A percentile compares a stretch with the other conserved stretches of the same genome.
Conservation (phyloP, 2,888 invertebrate species). For the Iselma pallidipennis region DNA sequence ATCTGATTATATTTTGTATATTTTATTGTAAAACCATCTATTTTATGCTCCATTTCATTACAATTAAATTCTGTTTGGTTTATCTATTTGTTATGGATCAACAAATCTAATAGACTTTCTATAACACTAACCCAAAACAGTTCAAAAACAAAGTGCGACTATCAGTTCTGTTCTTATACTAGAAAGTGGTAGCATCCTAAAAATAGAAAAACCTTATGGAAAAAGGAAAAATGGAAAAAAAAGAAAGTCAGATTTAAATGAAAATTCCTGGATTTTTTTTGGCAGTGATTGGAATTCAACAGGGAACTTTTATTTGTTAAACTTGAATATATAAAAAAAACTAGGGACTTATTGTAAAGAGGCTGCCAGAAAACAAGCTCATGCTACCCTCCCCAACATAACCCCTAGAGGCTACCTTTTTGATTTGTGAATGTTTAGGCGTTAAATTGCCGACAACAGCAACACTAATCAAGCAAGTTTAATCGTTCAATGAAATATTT, state of each 20-base stretch:
- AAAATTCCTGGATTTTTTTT: neutral
- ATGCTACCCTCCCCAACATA: too few species aligned
- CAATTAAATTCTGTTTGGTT: conserved; percentile 5
- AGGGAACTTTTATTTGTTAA: neutral
- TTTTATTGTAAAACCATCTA: neutral
- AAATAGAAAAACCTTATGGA: neutral
- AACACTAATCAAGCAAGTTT: too few species aligned
- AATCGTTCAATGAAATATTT: too few species aligned
- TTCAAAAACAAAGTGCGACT: too few species aligned
- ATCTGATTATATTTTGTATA: neutral
- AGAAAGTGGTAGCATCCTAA: too few species aligned
- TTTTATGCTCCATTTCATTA: conserved; percentile 17
- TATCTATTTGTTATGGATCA: conserved; percentile 9
- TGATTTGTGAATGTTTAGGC: too few species aligned
- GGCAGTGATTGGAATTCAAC: neutral
- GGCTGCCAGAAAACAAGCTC: too few species aligned
- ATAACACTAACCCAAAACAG: neutral
- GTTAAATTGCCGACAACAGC: too few species aligned
- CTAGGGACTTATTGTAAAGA: too few species aligned
- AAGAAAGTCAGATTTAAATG: neutral
- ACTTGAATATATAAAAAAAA: neutral
- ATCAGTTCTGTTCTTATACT: too few species aligned
- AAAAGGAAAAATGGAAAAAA: neutral
- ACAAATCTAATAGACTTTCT: conserved; percentile 12
- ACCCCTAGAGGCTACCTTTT: too few species aligned